phyloP scores from a whole-genome alignment of 2,113 vertebrate genomes.

The Xerus inauris region DNA sequence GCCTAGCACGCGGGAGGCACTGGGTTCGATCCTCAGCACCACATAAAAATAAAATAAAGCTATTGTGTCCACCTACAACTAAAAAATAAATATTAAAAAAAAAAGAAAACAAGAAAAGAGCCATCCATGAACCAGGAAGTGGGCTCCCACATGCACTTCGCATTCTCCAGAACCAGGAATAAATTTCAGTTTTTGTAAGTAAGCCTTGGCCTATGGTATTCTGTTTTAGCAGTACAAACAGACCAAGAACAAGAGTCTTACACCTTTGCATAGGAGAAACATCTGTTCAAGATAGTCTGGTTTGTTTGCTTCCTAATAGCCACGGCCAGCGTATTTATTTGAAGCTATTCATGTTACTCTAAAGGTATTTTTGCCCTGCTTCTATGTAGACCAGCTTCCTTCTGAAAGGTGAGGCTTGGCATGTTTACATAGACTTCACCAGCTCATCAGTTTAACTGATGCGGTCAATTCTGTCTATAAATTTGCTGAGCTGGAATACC shows the following conservation, averaged over 20 bases:
- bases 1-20: too few relatives aligned
- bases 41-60: too few relatives aligned
- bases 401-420: neutral
- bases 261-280: neutral
- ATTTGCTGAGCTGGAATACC: neutral
- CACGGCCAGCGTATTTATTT: neutral
- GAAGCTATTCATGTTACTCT: neutral
- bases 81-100: too few relatives aligned
- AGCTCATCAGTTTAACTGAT: neutral
- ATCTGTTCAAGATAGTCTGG: neutral
- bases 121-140: neutral
- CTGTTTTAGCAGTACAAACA: neutral
- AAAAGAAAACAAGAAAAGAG: too few relatives aligned
- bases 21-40: too few relatives aligned
- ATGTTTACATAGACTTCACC: neutral
- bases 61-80: too few relatives aligned
- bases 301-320: neutral
- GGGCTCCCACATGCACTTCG: neutral
- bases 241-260: neutral
- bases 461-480: neutral
- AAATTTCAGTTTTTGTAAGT: neutral
- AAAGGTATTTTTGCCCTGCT: neutral
- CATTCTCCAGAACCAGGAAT: neutral
- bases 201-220: neutral
- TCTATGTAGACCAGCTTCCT: neutral